Percentiles rank a stretch among this genome's conserved stretches.
These are phyloP conservation scores for Ursus arctos DNA, from an alignment of 2,113 vertebrate genomes.

Conservation along the genomic window DNA sequence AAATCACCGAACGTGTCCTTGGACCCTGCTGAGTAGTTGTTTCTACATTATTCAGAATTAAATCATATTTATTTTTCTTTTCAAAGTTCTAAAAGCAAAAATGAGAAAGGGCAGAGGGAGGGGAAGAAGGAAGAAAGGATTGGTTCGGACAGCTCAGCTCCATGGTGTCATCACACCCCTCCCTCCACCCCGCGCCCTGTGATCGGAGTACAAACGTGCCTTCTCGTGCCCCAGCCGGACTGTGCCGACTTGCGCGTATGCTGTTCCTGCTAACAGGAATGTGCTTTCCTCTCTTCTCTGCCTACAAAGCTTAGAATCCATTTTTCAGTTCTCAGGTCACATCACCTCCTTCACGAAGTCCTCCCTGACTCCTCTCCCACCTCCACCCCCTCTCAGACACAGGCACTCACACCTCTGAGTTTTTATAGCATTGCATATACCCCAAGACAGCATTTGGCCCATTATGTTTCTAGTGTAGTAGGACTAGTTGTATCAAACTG, in stretches of 20 bases:
- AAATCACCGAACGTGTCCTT: not conserved
- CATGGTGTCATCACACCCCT: no score
- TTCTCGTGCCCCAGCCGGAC: not conserved
- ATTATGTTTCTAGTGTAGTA: not conserved
- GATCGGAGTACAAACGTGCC: not conserved
- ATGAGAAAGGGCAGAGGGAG: not conserved
- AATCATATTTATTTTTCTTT: not conserved
- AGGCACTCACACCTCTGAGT: not conserved
- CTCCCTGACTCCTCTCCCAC: not conserved
- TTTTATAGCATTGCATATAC: not conserved
- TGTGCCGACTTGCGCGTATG: rapidly evolving
- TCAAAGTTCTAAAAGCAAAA: not conserved
- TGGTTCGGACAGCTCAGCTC: not conserved
- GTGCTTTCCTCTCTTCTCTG: not conserved
- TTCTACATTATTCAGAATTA: not conserved
- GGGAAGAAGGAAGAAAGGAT: not conserved
- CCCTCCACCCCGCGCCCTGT: rapidly evolving
- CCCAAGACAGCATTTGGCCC: not conserved
- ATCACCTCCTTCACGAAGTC: not conserved
- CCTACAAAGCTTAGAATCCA: not conserved
- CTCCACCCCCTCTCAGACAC: not conserved
- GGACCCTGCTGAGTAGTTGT: not conserved
- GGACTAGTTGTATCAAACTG: not conserved
- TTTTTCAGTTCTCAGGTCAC: not conserved
- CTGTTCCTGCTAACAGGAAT: not conserved